These are phyloP conservation scores for Eira barbara DNA, from an alignment of 2,113 vertebrate genomes.

Conservation along the genomic window DNA sequence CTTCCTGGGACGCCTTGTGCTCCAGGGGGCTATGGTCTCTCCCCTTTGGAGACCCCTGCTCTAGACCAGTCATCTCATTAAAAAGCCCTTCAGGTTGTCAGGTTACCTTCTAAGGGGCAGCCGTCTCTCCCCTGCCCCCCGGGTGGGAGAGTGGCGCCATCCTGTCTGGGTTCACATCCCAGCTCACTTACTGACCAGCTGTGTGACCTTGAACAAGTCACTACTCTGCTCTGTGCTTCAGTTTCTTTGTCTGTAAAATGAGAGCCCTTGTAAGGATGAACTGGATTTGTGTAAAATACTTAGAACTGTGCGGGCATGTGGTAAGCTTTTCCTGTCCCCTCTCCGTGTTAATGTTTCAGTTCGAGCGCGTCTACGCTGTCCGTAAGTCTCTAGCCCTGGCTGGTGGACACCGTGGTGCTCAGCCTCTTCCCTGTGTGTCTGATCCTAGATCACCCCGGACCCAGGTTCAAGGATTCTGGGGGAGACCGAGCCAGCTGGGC, in stretches of 20 bases:
- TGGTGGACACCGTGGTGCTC: accelerated
- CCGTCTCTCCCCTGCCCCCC: accelerated
- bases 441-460: not conserved
- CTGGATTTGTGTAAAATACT: not conserved
- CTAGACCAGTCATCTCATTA: not conserved
- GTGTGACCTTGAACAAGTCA: not conserved
- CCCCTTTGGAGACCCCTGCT: not conserved
- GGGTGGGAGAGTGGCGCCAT: not conserved
- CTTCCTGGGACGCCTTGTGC: not conserved
- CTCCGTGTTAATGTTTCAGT: accelerated
- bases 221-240: not conserved
- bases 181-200: not conserved
- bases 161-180: not conserved
- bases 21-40: not conserved
- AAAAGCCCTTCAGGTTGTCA: not conserved
- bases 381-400: not conserved
- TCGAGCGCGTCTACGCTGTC: accelerated
- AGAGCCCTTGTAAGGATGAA: not conserved
- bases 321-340: not conserved
- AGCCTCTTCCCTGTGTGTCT: not conserved
- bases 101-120: not conserved
- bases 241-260: not conserved
- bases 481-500: not conserved
- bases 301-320: accelerated
- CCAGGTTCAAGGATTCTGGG: not conserved